These are phyloP conservation scores for Sphaeridia pumilis DNA, from an alignment of 2,888 invertebrate genomes.

Conservation along the genomic window DNA sequence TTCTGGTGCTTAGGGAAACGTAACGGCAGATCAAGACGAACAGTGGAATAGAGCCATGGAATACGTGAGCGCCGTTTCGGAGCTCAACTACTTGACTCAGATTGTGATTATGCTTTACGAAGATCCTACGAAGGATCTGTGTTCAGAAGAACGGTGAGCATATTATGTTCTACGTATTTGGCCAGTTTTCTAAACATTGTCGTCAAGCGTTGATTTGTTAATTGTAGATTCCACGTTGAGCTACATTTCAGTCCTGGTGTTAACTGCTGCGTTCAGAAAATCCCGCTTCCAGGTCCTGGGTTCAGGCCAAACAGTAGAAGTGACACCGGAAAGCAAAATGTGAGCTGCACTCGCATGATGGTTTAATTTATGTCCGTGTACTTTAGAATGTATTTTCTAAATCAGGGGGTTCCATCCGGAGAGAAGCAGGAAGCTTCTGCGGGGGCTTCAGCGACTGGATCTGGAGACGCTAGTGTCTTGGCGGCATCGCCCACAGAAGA, in stretches of 20 bases:
- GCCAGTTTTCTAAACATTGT: background rate
- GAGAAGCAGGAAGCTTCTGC: too few relatives aligned
- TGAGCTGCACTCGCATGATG: slow-evolving; percentile 8
- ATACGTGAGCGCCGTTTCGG: slow-evolving; percentile 93
- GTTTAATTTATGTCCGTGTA: background rate
- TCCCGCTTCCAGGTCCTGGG: slow-evolving; percentile 82
- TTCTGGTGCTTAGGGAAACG: slow-evolving; percentile 7
- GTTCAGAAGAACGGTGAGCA: slow-evolving; percentile 57
- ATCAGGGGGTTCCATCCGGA: background rate
- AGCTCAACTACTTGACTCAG: slow-evolving; percentile 98
- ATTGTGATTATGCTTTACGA: slow-evolving; percentile 98
- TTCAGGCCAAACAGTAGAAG: slow-evolving; percentile 84
- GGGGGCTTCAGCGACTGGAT: background rate
- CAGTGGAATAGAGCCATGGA: slow-evolving; percentile 99
- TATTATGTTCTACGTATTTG: background rate
- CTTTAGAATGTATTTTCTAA: background rate
- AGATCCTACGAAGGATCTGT: slow-evolving; percentile 90
- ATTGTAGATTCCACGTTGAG: slow-evolving; percentile 80
- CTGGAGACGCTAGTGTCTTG: background rate
- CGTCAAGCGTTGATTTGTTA: background rate
- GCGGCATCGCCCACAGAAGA: too few relatives aligned
- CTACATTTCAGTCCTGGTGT: slow-evolving; percentile 98
- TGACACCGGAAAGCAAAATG: slow-evolving; percentile 50
- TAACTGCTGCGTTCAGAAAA: slow-evolving; percentile 90
- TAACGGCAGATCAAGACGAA: slow-evolving; percentile 58